Evolutionary conservation across 2,113 vertebrate species (phyloP).

Genomic region (Planiliza haematocheilus): DNA sequence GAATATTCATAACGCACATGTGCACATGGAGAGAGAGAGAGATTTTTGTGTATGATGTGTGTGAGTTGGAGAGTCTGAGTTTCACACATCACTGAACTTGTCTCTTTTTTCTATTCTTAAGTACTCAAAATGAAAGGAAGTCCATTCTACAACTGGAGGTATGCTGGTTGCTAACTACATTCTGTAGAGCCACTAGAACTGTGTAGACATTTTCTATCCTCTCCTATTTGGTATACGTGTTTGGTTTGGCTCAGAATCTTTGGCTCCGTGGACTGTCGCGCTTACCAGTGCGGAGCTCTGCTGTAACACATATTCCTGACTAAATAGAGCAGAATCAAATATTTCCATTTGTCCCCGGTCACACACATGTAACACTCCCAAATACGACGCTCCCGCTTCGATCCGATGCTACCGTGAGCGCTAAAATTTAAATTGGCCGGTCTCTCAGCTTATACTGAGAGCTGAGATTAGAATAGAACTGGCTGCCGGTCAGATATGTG

Average conservation of each 20-base stretch:
- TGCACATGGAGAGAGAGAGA: slow-evolving; percentile 19
- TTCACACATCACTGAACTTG: slow-evolving; percentile 65
- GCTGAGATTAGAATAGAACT: slow-evolving; percentile 73
- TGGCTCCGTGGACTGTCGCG: slow-evolving; percentile 13
- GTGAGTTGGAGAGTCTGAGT: slow-evolving; percentile 42
- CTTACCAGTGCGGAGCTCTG: slow-evolving; percentile 11
- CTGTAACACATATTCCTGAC: slow-evolving; percentile 21
- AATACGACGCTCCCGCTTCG: slow-evolving; percentile 34
- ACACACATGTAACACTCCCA: slow-evolving; percentile 16
- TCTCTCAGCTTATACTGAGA: slow-evolving; percentile 63
- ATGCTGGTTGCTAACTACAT: slow-evolving; percentile 77
- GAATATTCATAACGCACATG: slow-evolving; percentile 55
- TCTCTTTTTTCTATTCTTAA: slow-evolving; percentile 78
- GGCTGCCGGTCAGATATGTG: slow-evolving; percentile 70
- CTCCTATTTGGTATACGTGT: slow-evolving; percentile 46
- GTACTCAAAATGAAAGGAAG: slow-evolving; percentile 85
- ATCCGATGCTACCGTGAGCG: slow-evolving; percentile 24
- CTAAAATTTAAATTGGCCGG: slow-evolving; percentile 58
- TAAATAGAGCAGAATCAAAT: slow-evolving; percentile 45
- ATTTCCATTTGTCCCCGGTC: slow-evolving; percentile 23
- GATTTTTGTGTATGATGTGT: slow-evolving; percentile 20
- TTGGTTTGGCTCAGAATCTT: slow-evolving; percentile 50
- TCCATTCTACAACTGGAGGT: slow-evolving; percentile 81
- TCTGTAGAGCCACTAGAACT: slow-evolving; percentile 67
- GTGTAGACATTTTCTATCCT: slow-evolving; percentile 47